phyloP scores from a whole-genome alignment of 2,797 vertebrate genomes.

The Eurystomus glaucurus region DNA sequence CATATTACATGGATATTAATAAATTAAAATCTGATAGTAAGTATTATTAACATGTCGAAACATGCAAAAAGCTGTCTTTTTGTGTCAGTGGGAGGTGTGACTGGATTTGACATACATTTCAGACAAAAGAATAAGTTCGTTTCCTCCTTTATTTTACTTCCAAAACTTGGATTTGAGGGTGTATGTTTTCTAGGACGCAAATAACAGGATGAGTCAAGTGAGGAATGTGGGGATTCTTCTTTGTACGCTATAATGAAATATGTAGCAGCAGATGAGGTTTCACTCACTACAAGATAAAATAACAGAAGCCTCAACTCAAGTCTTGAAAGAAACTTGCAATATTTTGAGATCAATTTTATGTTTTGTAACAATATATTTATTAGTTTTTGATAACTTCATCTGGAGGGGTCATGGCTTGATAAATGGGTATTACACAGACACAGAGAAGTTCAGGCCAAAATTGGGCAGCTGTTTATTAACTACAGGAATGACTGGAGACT shows the following conservation, averaged over 20 bases:
- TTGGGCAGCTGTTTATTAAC: background rate
- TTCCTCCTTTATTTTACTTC: slow-evolving; percentile 1
- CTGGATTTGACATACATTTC: background rate
- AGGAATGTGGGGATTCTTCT: background rate
- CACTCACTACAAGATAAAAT: background rate
- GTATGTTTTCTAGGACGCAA: background rate
- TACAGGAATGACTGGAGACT: background rate
- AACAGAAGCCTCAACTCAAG: background rate
- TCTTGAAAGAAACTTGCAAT: background rate
- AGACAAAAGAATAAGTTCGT: background rate
- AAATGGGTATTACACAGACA: background rate
- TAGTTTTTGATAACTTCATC: background rate
- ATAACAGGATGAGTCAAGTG: background rate
- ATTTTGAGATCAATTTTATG: background rate
- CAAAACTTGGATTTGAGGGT: background rate
- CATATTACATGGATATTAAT: background rate
- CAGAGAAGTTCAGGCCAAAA: background rate
- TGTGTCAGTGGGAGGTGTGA: background rate
- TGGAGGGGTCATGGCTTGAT: background rate
- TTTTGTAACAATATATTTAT: background rate
- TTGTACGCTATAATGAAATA: background rate
- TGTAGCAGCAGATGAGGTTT: background rate
- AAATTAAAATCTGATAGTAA: background rate
- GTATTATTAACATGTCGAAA: background rate
- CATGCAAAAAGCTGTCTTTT: background rate